Conservation (phyloP, 1,140 invertebrate genomes). For the Chionoecetes opilio region DNA sequence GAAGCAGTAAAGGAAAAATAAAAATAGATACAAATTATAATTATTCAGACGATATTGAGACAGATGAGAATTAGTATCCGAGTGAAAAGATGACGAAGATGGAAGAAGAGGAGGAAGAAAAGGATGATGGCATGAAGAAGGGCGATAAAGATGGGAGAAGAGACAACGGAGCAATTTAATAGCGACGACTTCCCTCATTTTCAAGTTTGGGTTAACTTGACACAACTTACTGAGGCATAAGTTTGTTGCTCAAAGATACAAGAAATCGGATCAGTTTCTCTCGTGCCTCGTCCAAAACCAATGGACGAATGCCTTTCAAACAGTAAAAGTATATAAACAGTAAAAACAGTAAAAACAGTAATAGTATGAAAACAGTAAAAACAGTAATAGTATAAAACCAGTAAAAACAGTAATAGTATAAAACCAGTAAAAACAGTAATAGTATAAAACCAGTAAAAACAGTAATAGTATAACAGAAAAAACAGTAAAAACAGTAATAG, state of each 20-base stretch:
- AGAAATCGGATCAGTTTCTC: not conserved
- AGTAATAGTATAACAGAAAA: too few relatives aligned
- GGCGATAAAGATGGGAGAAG: not conserved
- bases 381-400: too few relatives aligned
- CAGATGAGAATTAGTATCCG: not conserved
- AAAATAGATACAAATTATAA: constrained; percentile 1
- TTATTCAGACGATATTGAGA: not conserved
- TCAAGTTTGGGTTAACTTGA: constrained; percentile 20
- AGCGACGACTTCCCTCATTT: not conserved
- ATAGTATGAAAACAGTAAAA: too few relatives aligned
- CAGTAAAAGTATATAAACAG: too few relatives aligned
- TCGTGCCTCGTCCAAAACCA: not conserved
- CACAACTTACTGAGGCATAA: not conserved
- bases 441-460: too few relatives aligned
- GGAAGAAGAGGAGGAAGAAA: not conserved
- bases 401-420: too few relatives aligned
- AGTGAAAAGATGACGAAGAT: not conserved
- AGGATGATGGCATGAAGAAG: not conserved
- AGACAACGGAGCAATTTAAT: not conserved
- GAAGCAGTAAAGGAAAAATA: not conserved
- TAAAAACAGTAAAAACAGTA: too few relatives aligned
- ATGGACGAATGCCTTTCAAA: too few relatives aligned
- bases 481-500: too few relatives aligned
- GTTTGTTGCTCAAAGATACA: not conserved
- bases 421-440: too few relatives aligned